These are phyloP conservation scores for Hycleus cichorii DNA, from an alignment of 1,140 invertebrate species.

Conservation along the genomic window DNA sequence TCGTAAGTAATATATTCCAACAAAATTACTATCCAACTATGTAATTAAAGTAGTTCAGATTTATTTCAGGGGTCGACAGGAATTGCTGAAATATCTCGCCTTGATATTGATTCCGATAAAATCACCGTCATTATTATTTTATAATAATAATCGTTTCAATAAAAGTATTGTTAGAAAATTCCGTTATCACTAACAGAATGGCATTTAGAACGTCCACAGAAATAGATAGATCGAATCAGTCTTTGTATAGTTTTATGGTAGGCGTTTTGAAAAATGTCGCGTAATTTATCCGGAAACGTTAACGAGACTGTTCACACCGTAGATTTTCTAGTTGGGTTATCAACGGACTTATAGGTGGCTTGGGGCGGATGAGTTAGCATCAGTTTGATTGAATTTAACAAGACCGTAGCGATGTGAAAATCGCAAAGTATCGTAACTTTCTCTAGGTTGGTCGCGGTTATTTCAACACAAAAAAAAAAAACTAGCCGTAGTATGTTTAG, in stretches of 20 bases:
- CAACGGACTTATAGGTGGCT: slow-evolving; percentile 8
- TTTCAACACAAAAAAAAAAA: too few relatives aligned
- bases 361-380: slow-evolving; percentile 10
- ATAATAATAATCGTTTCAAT: too few relatives aligned
- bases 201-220: too few relatives aligned
- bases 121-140: not conserved
- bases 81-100: slow-evolving; percentile 8
- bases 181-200: too few relatives aligned
- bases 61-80: slow-evolving; percentile 10
- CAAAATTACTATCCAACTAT: slow-evolving; percentile 8
- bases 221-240: too few relatives aligned
- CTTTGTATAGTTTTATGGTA: too few relatives aligned
- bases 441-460: too few relatives aligned
- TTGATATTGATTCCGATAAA: slow-evolving; percentile 8
- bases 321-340: slow-evolving; percentile 13
- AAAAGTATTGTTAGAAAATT: too few relatives aligned
- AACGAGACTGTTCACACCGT: slow-evolving; percentile 8
- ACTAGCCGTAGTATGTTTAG: too few relatives aligned
- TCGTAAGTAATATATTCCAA: slow-evolving; percentile 3
- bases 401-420: too few relatives aligned
- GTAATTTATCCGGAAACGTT: slow-evolving; percentile 13
- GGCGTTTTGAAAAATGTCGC: slow-evolving; percentile 9
- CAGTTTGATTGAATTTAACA: slow-evolving; percentile 6
- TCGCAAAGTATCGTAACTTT: too few relatives aligned
- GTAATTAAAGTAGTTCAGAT: slow-evolving; percentile 16